Base-by-base conservation (phyloP, 2,797 vertebrate species). In the Rhodeus uyekii region DNA sequence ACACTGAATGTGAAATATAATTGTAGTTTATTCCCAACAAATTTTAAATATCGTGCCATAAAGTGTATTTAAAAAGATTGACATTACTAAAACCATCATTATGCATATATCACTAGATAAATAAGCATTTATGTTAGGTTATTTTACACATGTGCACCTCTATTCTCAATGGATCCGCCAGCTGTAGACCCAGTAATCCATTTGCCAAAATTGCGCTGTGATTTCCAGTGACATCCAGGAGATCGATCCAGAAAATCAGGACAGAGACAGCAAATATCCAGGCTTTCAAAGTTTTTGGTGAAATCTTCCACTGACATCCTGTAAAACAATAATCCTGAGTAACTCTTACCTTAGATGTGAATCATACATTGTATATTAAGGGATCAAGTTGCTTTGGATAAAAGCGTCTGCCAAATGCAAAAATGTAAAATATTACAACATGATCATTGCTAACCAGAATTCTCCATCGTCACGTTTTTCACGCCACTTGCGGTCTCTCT, bases 281-380 rank as follows among this genome's bases (percentile, higher is more conserved):
- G 87, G 69, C 90, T 89, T 9, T 68, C 18, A 83, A 94, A 98
- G 89, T 91, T 89, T 64, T 65, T 85, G 85, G 92, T 93, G 86
- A 97, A 96, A 84, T 96, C 94, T 81, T 71, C 69, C 85, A 96
- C 32, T 34, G 90, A 87, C 94, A 97, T 97, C 96, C 96, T 97
- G 79, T 27, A 75, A 53, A 8, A 39, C 78, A 67, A 0, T 22
- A 4, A n/a, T 48, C 9, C 14, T 32, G 27, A 46, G 67, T 29
- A 69, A 32, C 5, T 71, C 8, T 6, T n/a, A 53, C 7, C 7
- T 32, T 14, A 39, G 14, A 75, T 55, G 32, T 14, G 24, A 63
- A 13, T 29, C 10, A 22, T 29, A 18, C 74, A 22, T 55, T 63
- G 60, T 2, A 46, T 5, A 58, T 29, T 9, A 38, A 5, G 19